These are phyloP conservation scores for Acanthochromis polyacanthus DNA, from an alignment of 2,113 vertebrate species.

Conservation along the genomic window DNA sequence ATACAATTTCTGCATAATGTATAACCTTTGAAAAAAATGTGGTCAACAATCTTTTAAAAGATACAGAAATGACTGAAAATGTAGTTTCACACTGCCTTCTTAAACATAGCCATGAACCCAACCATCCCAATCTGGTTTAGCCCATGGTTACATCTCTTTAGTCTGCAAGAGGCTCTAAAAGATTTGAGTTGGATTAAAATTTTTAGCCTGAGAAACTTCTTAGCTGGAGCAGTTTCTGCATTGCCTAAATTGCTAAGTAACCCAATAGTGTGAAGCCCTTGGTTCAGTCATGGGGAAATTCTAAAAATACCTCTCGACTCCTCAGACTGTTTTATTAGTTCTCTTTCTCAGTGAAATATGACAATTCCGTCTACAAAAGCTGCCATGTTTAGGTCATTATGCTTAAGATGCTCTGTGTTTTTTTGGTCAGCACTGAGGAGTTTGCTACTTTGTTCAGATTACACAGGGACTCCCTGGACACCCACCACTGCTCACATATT, in stretches of 20 bases:
- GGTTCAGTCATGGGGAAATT: slow-evolving; percentile 29
- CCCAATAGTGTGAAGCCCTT: slow-evolving; percentile 18
- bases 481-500: slow-evolving; percentile 13
- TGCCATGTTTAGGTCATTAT: slow-evolving; percentile 8
- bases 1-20: no score
- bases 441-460: slow-evolving; percentile 49
- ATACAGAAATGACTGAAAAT: background rate
- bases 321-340: slow-evolving; percentile 12
- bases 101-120: background rate
- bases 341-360: slow-evolving; percentile 11
- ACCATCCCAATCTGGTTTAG: slow-evolving; percentile 11
- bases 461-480: slow-evolving; percentile 38
- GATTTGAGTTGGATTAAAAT: slow-evolving; percentile 36
- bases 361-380: background rate
- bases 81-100: background rate
- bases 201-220: slow-evolving; percentile 6
- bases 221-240: background rate
- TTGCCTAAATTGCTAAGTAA: slow-evolving; percentile 28
- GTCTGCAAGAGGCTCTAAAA: slow-evolving; percentile 32
- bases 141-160: slow-evolving; percentile 20
- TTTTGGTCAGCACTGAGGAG: slow-evolving; percentile 30
- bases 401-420: slow-evolving; percentile 8
- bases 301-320: slow-evolving; percentile 33
- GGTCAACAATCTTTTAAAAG: no score
- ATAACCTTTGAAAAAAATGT: no score